Percentiles rank a stretch among this genome's conserved stretches.
Conservation (phyloP, 2,113 vertebrate species). For the Tragulus kanchil region DNA sequence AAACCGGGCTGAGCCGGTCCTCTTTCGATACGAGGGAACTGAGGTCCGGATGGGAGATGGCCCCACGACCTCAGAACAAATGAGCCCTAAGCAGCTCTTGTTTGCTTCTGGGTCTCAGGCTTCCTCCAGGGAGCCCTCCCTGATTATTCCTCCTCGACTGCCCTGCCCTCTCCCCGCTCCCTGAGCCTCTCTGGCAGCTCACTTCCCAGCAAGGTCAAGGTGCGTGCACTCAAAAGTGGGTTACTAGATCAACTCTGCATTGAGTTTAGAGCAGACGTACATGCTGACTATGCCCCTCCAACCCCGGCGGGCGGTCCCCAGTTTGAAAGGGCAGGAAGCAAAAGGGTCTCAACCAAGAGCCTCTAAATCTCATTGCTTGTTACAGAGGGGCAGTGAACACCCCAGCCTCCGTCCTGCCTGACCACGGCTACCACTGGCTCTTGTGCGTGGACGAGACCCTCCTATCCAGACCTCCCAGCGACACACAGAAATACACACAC, state of each 20-base stretch:
- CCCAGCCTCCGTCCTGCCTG: not conserved
- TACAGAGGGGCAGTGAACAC: accelerated
- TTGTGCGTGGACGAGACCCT: not conserved
- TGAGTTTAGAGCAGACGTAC: not conserved
- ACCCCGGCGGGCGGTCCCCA: not conserved
- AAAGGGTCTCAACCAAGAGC: not conserved
- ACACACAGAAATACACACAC: not conserved
- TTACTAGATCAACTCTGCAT: not conserved
- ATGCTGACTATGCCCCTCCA: not conserved
- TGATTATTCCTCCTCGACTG: not conserved
- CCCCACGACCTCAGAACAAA: not conserved
- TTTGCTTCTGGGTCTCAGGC: not conserved
- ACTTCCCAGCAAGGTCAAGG: not conserved
- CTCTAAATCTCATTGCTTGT: not conserved
- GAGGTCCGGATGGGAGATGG: not conserved
- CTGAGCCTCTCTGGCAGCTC: not conserved
- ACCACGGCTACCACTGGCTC: not conserved
- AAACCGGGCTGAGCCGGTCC: not conserved
- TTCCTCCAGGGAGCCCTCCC: not conserved
- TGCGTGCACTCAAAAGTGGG: not conserved
- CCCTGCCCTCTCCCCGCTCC: not conserved
- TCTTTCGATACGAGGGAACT: not conserved
- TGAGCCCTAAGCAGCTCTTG: not conserved
- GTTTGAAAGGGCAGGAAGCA: not conserved
- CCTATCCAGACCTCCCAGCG: not conserved